A percentile compares a stretch with the other conserved stretches of the same genome.
Conservation (phyloP, 1,140 invertebrate genomes). For the Nephotettix cincticeps region DNA sequence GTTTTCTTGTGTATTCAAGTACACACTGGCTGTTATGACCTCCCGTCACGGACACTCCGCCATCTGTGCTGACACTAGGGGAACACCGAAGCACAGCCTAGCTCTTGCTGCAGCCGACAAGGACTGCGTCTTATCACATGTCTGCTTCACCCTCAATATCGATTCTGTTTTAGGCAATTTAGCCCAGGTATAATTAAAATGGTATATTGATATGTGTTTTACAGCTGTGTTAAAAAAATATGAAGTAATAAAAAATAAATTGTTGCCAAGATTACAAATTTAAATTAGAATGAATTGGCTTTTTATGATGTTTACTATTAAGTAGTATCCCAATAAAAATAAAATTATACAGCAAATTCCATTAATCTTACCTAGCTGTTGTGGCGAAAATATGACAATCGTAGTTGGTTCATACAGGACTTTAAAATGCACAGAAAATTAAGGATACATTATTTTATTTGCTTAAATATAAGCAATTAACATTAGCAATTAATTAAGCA, state of each 20-base stretch:
- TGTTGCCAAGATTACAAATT: background rate
- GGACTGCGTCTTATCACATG: conserved; percentile 22
- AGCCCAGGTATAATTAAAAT: conserved; percentile 20
- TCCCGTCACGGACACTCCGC: background rate
- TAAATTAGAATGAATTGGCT: background rate
- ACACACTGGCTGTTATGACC: conserved; percentile 9
- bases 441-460: too few relatives aligned
- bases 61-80: background rate
- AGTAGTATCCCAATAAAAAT: background rate
- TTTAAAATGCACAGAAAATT: too few relatives aligned
- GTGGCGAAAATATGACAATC: too few relatives aligned
- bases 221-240: background rate
- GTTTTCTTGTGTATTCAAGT: conserved; percentile 12
- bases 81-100: conserved; percentile 15
- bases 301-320: background rate
- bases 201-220: background rate
- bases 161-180: background rate
- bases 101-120: conserved; percentile 20
- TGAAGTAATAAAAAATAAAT: background rate
- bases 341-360: too few relatives aligned
- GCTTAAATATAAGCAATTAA: too few relatives aligned
- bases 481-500: too few relatives aligned
- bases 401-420: too few relatives aligned
- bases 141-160: conserved; percentile 26
- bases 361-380: too few relatives aligned